phyloP scores from a whole-genome alignment of 2,113 vertebrate species.

The Euleptes europaea region DNA sequence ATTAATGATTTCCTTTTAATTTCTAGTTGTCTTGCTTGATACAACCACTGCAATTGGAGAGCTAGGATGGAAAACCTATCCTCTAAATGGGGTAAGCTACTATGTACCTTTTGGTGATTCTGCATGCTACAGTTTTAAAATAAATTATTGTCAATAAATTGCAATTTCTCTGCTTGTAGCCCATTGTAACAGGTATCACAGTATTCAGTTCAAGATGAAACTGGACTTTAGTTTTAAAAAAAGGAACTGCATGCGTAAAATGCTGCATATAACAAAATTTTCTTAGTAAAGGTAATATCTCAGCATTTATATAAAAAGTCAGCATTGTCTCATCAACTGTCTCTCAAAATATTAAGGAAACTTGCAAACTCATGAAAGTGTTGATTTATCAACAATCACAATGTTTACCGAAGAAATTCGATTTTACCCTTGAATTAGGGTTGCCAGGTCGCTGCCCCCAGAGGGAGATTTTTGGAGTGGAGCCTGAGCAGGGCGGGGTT shows the following conservation, averaged over 20 bases:
- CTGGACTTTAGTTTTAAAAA: background rate
- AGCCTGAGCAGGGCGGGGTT: no score
- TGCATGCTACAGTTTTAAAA: constrained; percentile 4
- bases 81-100: constrained; percentile 92
- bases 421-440: background rate
- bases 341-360: background rate
- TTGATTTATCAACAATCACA: background rate
- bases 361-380: background rate
- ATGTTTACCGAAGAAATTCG: background rate
- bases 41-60: constrained; percentile 90
- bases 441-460: no score
- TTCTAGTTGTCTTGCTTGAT: constrained; percentile 91
- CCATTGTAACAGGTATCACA: background rate
- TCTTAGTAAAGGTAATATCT: background rate
- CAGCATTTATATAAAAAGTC: constrained; percentile 3
- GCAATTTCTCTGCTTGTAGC: background rate
- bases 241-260: background rate
- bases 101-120: constrained; percentile 17
- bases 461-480: no score
- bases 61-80: constrained; percentile 94
- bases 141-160: background rate
- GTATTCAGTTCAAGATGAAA: background rate
- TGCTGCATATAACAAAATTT: background rate
- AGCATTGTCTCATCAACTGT: background rate
- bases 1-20: constrained; percentile 67